Evolutionary conservation across 1,140 invertebrate species (phyloP).

Genomic region (Teleopsis dalmanni): DNA sequence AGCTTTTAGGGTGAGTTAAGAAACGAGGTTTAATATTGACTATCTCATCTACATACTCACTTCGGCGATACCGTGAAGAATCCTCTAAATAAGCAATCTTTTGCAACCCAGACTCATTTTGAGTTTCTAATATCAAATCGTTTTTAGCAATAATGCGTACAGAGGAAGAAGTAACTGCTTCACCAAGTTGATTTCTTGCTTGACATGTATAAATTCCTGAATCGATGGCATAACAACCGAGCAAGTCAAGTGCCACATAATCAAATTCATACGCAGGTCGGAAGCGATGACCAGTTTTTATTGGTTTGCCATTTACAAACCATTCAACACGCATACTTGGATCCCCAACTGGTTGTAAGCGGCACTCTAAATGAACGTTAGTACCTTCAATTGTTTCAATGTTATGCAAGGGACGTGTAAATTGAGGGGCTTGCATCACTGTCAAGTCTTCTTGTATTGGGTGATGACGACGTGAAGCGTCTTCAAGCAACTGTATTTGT

Average conservation of each 20-base stretch:
- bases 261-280: conserved; percentile 95
- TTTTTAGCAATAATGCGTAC: conserved; percentile 82
- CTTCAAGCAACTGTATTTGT: conserved; percentile 91
- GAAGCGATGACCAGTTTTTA: conserved; percentile 87
- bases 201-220: conserved; percentile 93
- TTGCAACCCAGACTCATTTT: conserved; percentile 79
- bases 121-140: conserved; percentile 73
- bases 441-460: conserved; percentile 68
- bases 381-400: conserved; percentile 86
- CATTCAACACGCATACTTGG: conserved; percentile 93
- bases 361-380: conserved; percentile 87
- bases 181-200: conserved; percentile 83
- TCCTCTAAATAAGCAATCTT: conserved; percentile 89
- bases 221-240: conserved; percentile 94
- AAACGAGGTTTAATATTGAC: conserved; percentile 76
- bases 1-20: conserved; percentile 75
- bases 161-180: conserved; percentile 88
- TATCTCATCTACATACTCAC: conserved; percentile 74
- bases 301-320: conserved; percentile 88
- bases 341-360: conserved; percentile 89
- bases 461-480: conserved; percentile 64
- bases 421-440: conserved; percentile 74
- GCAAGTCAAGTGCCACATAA: conserved; percentile 90
- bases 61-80: conserved; percentile 72
- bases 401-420: conserved; percentile 80